Percentiles rank a stretch among this genome's conserved stretches.
phyloP scores from a whole-genome alignment of 2,888 invertebrate species.

The Altica lythri region DNA sequence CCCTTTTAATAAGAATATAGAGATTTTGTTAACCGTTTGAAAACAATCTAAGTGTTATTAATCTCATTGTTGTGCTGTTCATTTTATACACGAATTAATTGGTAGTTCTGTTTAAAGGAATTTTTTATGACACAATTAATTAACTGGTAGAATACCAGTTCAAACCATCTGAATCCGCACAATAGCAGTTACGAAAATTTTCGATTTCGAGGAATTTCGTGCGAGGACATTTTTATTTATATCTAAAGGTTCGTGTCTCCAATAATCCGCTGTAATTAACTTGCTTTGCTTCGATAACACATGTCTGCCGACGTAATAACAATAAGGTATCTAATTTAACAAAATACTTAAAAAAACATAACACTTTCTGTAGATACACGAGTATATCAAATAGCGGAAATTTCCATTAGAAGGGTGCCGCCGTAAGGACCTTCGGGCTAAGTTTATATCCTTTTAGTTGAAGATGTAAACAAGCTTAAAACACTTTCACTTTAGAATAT shows the following conservation, averaged over 20 bases:
- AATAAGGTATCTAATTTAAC: slow-evolving; percentile 17
- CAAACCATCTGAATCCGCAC: slow-evolving; percentile 12
- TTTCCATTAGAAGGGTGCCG: slow-evolving; percentile 1
- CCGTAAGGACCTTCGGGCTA: slow-evolving; percentile 2
- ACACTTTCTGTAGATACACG: neutral
- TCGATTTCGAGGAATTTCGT: slow-evolving; percentile 22
- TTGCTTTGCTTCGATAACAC: slow-evolving; percentile 20
- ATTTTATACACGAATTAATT: no score
- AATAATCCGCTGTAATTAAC: slow-evolving; percentile 16
- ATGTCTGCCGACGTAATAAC: slow-evolving; percentile 19
- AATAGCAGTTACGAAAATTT: slow-evolving; percentile 18
- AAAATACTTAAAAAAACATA: no score
- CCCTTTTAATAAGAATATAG: no score
- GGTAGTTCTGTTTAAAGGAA: no score
- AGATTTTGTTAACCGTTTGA: no score
- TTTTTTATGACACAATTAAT: no score
- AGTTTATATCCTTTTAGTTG: neutral
- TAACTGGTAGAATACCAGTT: slow-evolving; percentile 9
- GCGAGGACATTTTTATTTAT: slow-evolving; percentile 30
- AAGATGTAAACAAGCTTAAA: slow-evolving; percentile 6
- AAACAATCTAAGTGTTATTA: no score
- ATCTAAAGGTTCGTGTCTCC: slow-evolving; percentile 23
- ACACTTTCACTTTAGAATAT: slow-evolving; percentile 11
- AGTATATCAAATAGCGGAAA: neutral
- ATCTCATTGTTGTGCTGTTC: no score